Percentiles rank a stretch among this genome's conserved stretches.
phyloP scores from a whole-genome alignment of 2,113 vertebrate species.

The Promerops cafer region DNA sequence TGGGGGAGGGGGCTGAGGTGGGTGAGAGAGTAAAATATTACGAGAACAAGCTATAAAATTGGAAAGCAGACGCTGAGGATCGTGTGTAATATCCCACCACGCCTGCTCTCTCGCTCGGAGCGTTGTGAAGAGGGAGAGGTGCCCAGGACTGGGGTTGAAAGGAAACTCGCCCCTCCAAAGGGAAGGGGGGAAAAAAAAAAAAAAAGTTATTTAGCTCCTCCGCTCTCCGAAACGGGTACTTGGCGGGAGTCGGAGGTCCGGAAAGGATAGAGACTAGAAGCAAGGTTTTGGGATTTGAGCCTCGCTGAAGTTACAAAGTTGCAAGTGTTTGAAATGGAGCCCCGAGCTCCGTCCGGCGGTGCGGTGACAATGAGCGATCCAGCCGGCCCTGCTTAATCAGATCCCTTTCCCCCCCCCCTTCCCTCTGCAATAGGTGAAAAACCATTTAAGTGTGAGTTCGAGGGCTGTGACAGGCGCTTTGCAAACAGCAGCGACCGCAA shows the following conservation, averaged over 20 bases:
- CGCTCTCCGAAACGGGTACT: not conserved
- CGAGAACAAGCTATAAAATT: not conserved
- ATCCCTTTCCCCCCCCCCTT: not conserved
- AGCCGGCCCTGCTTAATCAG: conserved; percentile 15
- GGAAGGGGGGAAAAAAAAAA: not conserved
- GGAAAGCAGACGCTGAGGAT: not conserved
- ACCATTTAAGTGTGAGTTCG: conserved; percentile 98
- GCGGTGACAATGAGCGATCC: not conserved
- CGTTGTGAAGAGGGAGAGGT: not conserved
- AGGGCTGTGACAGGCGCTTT: conserved; percentile 97
- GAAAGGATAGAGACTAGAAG: not conserved
- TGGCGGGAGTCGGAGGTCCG: not conserved
- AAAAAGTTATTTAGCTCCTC: not conserved
- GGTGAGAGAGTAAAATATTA: not conserved
- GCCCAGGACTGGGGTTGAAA: not conserved
- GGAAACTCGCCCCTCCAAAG: not conserved
- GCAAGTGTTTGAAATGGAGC: not conserved
- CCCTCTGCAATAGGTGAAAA: conserved; percentile 86
- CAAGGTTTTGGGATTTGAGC: not conserved
- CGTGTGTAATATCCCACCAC: not conserved
- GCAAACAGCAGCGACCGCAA: conserved; percentile 99
- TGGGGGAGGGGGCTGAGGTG: not conserved
- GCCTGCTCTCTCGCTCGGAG: not conserved
- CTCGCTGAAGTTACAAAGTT: conserved; percentile 10
- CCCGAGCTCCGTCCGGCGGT: not conserved